Base-by-base conservation (phyloP, 1,140 invertebrate genomes). In the Drosophila navojoa region DNA sequence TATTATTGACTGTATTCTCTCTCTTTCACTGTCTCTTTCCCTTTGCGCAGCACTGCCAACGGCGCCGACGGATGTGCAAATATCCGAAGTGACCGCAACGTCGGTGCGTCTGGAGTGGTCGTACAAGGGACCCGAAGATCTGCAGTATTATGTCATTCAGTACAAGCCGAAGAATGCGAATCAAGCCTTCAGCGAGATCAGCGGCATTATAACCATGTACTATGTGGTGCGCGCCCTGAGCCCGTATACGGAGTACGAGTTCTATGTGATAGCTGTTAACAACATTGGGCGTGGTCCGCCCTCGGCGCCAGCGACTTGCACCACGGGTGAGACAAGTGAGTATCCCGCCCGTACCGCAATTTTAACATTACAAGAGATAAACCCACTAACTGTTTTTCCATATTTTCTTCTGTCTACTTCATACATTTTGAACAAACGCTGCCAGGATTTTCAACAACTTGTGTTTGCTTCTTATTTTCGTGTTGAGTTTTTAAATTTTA, bases 231-330 rank as follows among this genome's bases (percentile, higher is more conserved):
- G 96, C 50, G 96, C 96, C 75, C 93, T 99, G 13, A 97, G 96
- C 59, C 97, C 98, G 2, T 98, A 98, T 92, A 99, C 98, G 0
- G 97, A 98, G 90, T 99, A 99, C 93, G 97, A 99, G 92, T 97
- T 99, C 93, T 97, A 96, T 92, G 97, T 99, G 64, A 96, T 98
- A 71, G 98, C 98, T 15, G 97, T 98, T 15, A 99, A 98, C 93
- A 96, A 95, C 87, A 96, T 98, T 79, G 98, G 98, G 40, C 94
- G 97, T 74, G 97, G 98, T 58, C 95, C 95, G 35, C 95, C 97
- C 1, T 98, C 97, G 79, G 93, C 95, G 22, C 95, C 98, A 0
- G 96, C 96, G 15, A 95, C 97, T 77, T 96, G 98, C 78, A 98
- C 97, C 61, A 99, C 98, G 50, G 97, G 98, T 90, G 98, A 99